Evolutionary conservation across 2,888 invertebrate genomes (phyloP), one percentile per base, ranked within the genome.

Genomic region (Protonemura montana): DNA sequence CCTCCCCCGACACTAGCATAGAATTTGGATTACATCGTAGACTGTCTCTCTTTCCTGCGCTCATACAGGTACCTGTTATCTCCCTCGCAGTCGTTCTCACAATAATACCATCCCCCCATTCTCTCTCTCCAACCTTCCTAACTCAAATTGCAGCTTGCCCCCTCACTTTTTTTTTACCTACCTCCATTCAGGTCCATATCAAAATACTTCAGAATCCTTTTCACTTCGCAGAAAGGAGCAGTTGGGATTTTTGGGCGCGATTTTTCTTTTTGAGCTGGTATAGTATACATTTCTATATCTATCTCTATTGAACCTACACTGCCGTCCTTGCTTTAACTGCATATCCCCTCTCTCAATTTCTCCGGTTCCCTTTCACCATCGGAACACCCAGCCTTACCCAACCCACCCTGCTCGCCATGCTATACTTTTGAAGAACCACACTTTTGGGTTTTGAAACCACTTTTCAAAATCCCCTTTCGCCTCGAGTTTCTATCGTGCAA

Each of bases 191-290:
- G 21, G 84, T 84, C 76, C 84, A 84, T 84, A 84, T 84, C 76
- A 84, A 84, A 76, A 84, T 84, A 84, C 84, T 84, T 84, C 84
- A 84, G 84, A 76, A 59, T 59, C 84, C 84, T 59, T 76, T 84
- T 84, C 84, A 84, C 84, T 84, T 59, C 28, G 27, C 59, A 76
- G 84, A 84, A 84, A 84, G 59, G 84, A 84, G 29, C 76, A 84
- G 84, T 84, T 76, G 42, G 84, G 84, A 84, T 84, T 84, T 83
- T 84, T 76, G 28, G 27, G 21, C 25, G 59, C 84, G 42, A 84
- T 84, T 84, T 84, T 83, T 83, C 59, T 83, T 84, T 84, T 84
- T 84, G 26, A 59, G 29, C 76, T 76, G 21, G 59, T 28, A 29
- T 10, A 35, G 35, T 30, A 81, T 29, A 28, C 84, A 29, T 81